Base-by-base conservation (phyloP, 2,113 vertebrate genomes). In the Struthio camelus region DNA sequence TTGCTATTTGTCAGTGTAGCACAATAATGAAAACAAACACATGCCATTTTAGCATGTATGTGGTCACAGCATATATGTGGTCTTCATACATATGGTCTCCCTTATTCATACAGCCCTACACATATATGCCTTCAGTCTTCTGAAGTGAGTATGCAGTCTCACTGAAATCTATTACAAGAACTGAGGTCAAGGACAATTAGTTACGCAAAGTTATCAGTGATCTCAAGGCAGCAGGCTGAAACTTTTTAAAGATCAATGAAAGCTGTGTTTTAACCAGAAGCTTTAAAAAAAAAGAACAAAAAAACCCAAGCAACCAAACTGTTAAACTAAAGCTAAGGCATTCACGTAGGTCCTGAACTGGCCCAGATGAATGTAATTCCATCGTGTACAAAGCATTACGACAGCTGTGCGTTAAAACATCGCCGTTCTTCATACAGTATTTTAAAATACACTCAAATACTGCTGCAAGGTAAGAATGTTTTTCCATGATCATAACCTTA, bases 361-460 rank as follows among this genome's bases (percentile, higher is more conserved):
- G 80, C 91, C 71, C 91, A 87, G 78, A 64, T 59, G 56, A 59
- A 59, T 61, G 71, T 89, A 92, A 89, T 93, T 92, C 94, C 34
- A 42, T 80, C 78, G 19, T 86, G 61, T 89, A 76, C 73, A 32
- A 48, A 73, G 62, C 59, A 95, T 94, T 30, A 16, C 30, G 90
- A 96, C 94, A 96, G 80, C 46, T 94, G 32, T 70, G 28, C 28
- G 54, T 80, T 91, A 86, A 89, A 92, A 38, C 46, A 77, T 75
- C 91, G 48, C 72, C 65, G 66, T 84, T 96, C 38, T 86, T 86
- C 80, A 64, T 59, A 78, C 46, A 96, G 58, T 91, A 91, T 93
- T 95, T 95, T 89, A 96, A 93, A 94, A 96, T 87, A 76, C 50
- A 59, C 22, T 89, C 94, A 83, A 86, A 80, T 38, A 94, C 77